Evolutionary conservation across 2,797 vertebrate species (phyloP), one percentile per base, ranked within the genome.

Genomic region (Nothura maculosa): DNA sequence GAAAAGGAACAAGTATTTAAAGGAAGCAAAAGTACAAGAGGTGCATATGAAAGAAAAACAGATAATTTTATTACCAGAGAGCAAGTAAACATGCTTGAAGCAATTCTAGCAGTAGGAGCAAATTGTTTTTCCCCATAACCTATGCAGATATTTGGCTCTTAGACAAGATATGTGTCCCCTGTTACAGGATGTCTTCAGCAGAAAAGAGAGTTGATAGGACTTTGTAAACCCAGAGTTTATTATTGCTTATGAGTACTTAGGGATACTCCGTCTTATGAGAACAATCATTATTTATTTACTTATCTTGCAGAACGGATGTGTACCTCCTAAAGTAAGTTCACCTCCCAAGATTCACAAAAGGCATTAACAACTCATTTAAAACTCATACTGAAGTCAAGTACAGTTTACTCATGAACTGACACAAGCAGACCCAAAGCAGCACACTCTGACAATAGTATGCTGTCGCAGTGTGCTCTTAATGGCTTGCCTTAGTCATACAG

Each of bases 351-450:
- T 43, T 84, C 34, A 45, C 19, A 78, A 90, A 81, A 47, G 50
- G 9, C 50, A 73, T 66, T 79, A 72, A 16, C 16, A 69, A 60
- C 20, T 66, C 5, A 27, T 92, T 83, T 88, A 58, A 81, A 87
- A 78, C 42, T 69, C 67, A 28, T 19, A 13, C 34, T 43, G 74
- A 60, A 66, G 55, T 63, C 22, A 32, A 69, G 74, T 1, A 1
- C 38, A 27, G 38, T 81, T 92, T 86, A 70, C 50, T 90, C 74
- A 91, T 58, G 60, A 72, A 40, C 80, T 88, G 90, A 91, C 74
- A 91, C 38, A 86, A 55, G 54, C 30, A 55, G 54, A 55, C 54
- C 30, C 54, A 55, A 76, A 86, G 70, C 85, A 90, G 78, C 70
- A 47, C 34, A 42, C 1, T 3, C 75, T 66, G 80, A 82, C 90